Conservation (phyloP, 2,888 invertebrate genomes). For the Autographa gamma region DNA sequence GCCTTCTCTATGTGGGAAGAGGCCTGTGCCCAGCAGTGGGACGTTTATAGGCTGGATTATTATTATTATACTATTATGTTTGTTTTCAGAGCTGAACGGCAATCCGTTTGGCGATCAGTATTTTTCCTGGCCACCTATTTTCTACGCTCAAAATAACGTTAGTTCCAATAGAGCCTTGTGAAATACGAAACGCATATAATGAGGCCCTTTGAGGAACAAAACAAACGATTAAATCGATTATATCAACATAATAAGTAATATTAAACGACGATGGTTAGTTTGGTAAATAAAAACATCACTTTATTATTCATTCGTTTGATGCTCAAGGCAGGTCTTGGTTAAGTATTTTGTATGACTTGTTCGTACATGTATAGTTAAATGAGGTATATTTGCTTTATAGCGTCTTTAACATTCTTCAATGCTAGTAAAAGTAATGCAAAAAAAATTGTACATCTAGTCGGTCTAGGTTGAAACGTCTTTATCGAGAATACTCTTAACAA, state of each 20-base stretch:
- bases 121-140: neutral
- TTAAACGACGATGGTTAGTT: neutral
- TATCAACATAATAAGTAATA: neutral
- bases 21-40: too few species aligned
- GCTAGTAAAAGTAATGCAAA: too few species aligned
- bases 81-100: neutral
- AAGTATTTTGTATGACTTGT: neutral
- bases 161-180: neutral
- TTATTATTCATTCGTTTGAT: neutral
- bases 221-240: constrained; percentile 1
- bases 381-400: too few species aligned
- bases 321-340: neutral
- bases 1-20: too few species aligned
- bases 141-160: neutral
- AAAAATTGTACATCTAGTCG: too few species aligned
- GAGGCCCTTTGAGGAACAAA: neutral
- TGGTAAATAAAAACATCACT: neutral
- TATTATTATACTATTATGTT: neutral
- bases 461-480: too few species aligned
- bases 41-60: too few species aligned
- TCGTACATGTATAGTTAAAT: too few species aligned
- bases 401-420: too few species aligned
- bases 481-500: too few species aligned
- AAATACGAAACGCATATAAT: neutral
- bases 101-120: neutral